A percentile compares a stretch with the other conserved stretches of the same genome.
Evolutionary conservation across 2,113 vertebrate genomes (phyloP).

Genomic region (Tragulus kanchil): DNA sequence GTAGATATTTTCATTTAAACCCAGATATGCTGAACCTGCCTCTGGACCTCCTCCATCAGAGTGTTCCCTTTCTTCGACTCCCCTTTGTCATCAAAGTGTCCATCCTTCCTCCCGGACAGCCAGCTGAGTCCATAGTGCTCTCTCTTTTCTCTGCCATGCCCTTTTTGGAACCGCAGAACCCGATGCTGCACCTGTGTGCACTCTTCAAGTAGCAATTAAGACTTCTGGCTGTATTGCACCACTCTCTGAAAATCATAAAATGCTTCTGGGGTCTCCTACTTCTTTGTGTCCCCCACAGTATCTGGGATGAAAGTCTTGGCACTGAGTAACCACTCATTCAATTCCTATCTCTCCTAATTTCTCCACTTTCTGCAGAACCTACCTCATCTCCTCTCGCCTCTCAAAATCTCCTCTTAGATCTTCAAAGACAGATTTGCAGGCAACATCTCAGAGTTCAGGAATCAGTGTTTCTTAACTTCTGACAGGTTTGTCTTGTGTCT

Average conservation of each 20-base stretch:
- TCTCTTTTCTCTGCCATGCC: background rate
- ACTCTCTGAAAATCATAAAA: background rate
- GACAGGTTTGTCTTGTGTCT: background rate
- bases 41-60: background rate
- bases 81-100: background rate
- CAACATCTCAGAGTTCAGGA: background rate
- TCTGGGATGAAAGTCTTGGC: background rate
- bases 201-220: background rate
- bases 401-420: background rate
- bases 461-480: slow-evolving; percentile 23
- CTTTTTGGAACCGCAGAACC: background rate
- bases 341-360: background rate
- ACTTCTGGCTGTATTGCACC: background rate
- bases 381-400: background rate
- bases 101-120: background rate
- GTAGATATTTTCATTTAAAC: background rate
- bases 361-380: background rate
- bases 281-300: background rate
- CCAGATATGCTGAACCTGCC: background rate
- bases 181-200: background rate
- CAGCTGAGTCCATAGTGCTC: background rate
- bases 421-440: background rate
- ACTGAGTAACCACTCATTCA: background rate
- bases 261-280: background rate
- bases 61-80: background rate